Conservation (phyloP, 2,888 invertebrate genomes). For the Philaethria dido region DNA sequence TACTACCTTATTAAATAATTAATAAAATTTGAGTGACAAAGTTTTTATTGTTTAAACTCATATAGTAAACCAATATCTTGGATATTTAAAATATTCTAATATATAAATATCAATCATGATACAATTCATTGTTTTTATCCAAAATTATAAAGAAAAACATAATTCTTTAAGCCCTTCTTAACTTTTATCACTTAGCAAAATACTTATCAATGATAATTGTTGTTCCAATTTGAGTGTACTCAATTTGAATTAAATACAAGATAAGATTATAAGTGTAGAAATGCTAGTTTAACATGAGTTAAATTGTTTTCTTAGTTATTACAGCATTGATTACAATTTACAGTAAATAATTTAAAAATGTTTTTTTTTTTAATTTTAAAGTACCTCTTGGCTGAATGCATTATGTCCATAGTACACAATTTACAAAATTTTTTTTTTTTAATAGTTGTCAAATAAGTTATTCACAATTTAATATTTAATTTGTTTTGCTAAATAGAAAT, state of each 20-base stretch:
- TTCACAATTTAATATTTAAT: neutral
- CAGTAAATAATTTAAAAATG: too few relatives aligned
- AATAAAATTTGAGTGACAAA: neutral
- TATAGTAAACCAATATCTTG: too few relatives aligned
- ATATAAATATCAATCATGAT: too few relatives aligned
- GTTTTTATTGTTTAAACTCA: too few relatives aligned
- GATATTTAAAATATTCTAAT: too few relatives aligned
- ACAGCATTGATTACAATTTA: neutral
- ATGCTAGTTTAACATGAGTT: neutral
- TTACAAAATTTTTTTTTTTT: too few relatives aligned
- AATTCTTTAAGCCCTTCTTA: neutral
- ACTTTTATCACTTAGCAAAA: conserved; percentile 2
- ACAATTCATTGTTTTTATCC: neutral
- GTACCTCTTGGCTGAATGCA: neutral
- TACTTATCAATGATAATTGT: conserved; percentile 18
- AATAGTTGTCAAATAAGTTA: neutral
- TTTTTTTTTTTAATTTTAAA: too few relatives aligned
- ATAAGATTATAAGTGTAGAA: neutral
- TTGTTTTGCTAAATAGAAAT: too few relatives aligned
- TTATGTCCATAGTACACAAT: neutral
- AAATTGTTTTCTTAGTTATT: neutral
- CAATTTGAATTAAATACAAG: conserved; percentile 14
- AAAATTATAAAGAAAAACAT: neutral
- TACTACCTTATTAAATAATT: too few relatives aligned
- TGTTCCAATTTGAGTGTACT: conserved; percentile 5